phyloP scores from a whole-genome alignment of 2,113 vertebrate species.

The Gopherus evgoodei region DNA sequence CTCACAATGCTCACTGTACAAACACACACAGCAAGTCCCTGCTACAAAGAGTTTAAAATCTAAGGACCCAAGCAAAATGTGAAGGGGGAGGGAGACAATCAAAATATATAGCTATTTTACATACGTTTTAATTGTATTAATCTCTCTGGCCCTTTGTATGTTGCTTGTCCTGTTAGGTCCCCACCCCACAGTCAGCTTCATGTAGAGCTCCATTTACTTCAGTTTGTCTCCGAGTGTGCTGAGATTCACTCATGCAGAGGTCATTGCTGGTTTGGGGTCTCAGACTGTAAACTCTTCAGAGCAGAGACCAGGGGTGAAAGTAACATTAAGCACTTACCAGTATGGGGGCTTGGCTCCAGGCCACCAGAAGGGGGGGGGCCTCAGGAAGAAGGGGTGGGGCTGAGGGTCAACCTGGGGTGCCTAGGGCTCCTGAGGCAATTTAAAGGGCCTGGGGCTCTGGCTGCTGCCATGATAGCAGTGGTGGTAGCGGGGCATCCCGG shows the following conservation, averaged over 20 bases:
- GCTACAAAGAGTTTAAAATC: background rate
- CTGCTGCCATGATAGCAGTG: no score
- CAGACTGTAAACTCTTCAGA: background rate
- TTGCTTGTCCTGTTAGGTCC: background rate
- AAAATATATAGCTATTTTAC: background rate
- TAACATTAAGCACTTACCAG: no score
- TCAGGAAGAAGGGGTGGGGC: no score
- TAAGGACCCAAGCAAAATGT: background rate
- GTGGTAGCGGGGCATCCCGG: no score
- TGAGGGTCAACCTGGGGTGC: no score
- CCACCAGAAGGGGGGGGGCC: no score
- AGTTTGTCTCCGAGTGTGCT: background rate
- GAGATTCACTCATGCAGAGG: background rate
- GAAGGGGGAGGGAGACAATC: background rate
- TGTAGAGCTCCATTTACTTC: background rate
- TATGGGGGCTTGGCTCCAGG: no score
- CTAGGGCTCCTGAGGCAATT: no score
- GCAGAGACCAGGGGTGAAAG: no score
- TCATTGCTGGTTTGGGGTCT: background rate
- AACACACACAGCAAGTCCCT: background rate
- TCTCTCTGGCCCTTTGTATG: background rate
- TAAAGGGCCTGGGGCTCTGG: no score
- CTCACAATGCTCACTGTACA: background rate
- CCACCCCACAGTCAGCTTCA: background rate
- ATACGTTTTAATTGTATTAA: fast-evolving